Conservation (phyloP, 2,113 vertebrate genomes). For the Perca schrenkii region DNA sequence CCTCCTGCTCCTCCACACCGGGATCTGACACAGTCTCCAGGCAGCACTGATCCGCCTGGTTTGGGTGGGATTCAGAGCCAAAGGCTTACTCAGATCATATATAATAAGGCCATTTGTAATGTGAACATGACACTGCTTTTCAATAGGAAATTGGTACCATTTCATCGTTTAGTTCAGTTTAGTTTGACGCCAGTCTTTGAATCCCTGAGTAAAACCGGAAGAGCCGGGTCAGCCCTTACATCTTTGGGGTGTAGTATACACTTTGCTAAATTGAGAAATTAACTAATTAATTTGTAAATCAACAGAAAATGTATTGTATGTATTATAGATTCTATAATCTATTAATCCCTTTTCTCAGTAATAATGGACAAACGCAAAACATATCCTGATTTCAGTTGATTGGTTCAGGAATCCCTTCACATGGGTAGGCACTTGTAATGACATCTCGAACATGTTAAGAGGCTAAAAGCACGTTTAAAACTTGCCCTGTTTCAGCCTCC, state of each 20-base stretch:
- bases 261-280: background rate
- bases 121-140: conserved; percentile 30
- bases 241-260: background rate
- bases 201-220: conserved; percentile 11
- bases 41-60: conserved; percentile 49
- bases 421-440: no score
- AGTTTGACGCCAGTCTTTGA: background rate
- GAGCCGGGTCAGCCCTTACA: background rate
- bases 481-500: no score
- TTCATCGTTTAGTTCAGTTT: background rate
- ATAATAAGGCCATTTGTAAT: conserved; percentile 54
- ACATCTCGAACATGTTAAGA: no score
- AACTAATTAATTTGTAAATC: background rate
- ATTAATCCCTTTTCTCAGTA: no score
- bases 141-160: background rate
- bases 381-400: no score
- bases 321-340: background rate
- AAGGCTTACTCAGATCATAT: conserved; percentile 57
- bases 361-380: background rate
- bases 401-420: no score
- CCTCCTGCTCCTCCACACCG: conserved; percentile 27
- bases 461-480: no score
- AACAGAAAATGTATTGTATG: background rate
- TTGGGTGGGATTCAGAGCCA: conserved; percentile 40
- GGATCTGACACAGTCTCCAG: conserved; percentile 71